Evolutionary conservation across 2,797 vertebrate genomes (phyloP), one percentile per base, ranked within the genome.

Genomic region (Crotalus adamanteus): DNA sequence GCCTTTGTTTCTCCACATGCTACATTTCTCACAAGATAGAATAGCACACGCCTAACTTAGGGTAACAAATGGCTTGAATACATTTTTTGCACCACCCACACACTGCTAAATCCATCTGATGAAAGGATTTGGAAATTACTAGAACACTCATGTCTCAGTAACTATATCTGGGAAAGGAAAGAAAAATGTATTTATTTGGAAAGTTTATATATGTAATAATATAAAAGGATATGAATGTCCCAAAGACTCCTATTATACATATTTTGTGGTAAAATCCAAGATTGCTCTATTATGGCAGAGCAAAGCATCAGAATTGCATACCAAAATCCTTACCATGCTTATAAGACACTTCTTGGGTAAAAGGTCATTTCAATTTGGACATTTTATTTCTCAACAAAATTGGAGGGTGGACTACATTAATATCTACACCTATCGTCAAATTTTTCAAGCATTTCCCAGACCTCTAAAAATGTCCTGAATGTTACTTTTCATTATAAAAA

Each of bases 1-100:
- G 96, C 96, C 96, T 94, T 95, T 61, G 96, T 95, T 88, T 92
- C 73, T 78, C 37, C 57, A 55, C 87, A 94, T 89, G 91, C 90
- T 95, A 90, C 94, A 97, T 96, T 96, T 97, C 96, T 96, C 96
- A 96, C 93, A 94, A 92, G 93, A 95, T 90, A 96, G 94, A 96
- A 95, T 95, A 94, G 95, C 96, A 96, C 61, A 93, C 55, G 92
- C 93, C 92, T 95, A 96, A 95, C 93, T 96, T 93, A 93, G 92
- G 96, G 94, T 95, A 95, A 96, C 94, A 96, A 97, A 96, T 94
- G 14, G 93, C 89, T 94, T 90, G 73, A 56, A 86, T 87, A 91
- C 5, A 91, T 95, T 91, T 95, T 95, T 95, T 94, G 53, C 92
- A 95, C 92, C 94, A 91, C 90, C 90, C 90, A 93, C 90, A 78